Conservation (phyloP, 2,113 vertebrate genomes). For the Urocitellus parryii region DNA sequence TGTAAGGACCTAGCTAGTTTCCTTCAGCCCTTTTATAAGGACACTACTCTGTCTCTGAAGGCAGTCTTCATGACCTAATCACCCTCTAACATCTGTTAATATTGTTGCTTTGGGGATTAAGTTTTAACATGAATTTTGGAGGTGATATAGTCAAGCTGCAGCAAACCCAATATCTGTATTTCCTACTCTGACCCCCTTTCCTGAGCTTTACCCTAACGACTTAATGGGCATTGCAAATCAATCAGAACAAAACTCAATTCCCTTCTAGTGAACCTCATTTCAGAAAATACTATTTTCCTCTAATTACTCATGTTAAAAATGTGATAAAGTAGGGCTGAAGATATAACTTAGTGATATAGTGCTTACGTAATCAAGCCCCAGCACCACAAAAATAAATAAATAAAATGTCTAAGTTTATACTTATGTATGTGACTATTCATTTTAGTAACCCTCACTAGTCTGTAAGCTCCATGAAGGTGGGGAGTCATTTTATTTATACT, state of each 20-base stretch:
- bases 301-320: background rate
- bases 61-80: background rate
- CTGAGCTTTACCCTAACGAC: conserved; percentile 8
- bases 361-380: background rate
- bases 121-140: background rate
- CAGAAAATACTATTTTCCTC: conserved; percentile 43
- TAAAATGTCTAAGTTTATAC: background rate
- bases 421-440: background rate
- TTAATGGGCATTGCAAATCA: background rate
- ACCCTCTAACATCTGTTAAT: background rate
- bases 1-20: background rate
- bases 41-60: background rate
- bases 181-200: background rate
- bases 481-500: background rate
- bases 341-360: background rate
- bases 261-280: conserved; percentile 10
- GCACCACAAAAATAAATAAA: background rate
- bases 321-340: background rate
- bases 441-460: background rate
- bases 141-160: background rate
- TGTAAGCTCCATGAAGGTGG: background rate
- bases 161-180: background rate
- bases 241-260: background rate
- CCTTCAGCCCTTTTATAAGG: background rate
- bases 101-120: background rate